Conservation (phyloP, 2,888 invertebrate genomes). For the Hypomecis punctinalis region DNA sequence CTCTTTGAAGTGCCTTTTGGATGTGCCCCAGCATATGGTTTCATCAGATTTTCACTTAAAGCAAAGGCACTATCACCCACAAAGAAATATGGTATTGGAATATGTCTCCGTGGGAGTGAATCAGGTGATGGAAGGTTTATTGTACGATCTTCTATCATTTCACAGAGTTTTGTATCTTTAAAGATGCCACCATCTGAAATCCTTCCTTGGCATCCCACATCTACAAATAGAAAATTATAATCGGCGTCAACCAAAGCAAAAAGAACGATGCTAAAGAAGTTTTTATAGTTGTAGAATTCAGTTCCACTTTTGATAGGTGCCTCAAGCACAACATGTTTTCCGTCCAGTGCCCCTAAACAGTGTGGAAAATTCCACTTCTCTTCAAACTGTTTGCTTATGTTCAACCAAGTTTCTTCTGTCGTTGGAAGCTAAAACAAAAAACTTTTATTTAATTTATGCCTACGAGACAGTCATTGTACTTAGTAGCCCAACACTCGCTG, state of each 20-base stretch:
- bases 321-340: no score
- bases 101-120: conserved; percentile 32
- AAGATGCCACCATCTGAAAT: conserved; percentile 27
- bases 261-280: conserved; percentile 49
- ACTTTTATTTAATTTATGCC: no score
- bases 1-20: conserved; percentile 35
- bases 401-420: no score
- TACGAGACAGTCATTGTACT: no score
- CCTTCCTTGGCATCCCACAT: conserved; percentile 32
- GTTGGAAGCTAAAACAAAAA: no score
- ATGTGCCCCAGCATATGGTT: conserved; percentile 38
- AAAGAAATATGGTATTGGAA: conserved; percentile 38
- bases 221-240: conserved; percentile 45
- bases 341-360: no score
- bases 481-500: no score
- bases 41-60: conserved; percentile 38
- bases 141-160: conserved; percentile 7
- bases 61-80: conserved; percentile 38
- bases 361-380: no score
- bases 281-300: no score
- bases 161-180: conserved; percentile 4
- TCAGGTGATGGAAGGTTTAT: conserved; percentile 8
- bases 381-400: no score
- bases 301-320: no score
- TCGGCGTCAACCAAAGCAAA: conserved; percentile 52